A percentile compares a stretch with the other conserved stretches of the same genome.
These are phyloP conservation scores for Coracopsis vasa DNA, from an alignment of 2,113 vertebrate species.

Conservation along the genomic window DNA sequence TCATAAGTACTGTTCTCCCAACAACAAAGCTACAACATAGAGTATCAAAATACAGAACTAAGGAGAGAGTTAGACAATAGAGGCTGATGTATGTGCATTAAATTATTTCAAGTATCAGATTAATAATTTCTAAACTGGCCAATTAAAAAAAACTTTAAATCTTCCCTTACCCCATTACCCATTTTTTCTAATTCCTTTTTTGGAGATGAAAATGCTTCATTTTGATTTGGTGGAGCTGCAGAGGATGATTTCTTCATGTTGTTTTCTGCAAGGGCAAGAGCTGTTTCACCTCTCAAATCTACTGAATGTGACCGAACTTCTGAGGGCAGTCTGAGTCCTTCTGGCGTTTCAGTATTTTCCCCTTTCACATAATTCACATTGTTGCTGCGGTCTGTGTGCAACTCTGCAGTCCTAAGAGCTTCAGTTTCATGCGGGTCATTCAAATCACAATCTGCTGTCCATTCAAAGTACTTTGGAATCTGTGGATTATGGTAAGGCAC, in stretches of 20 bases:
- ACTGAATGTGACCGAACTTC: constrained; percentile 27
- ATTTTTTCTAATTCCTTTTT: constrained; percentile 37
- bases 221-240: neutral
- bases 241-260: neutral
- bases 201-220: neutral
- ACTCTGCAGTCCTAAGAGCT: neutral
- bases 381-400: constrained; percentile 7
- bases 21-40: neutral
- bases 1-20: neutral
- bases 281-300: constrained; percentile 48
- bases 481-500: constrained; percentile 76
- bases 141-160: neutral
- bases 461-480: constrained; percentile 79
- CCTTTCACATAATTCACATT: neutral
- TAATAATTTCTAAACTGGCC: neutral
- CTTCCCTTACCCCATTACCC: constrained; percentile 64
- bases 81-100: neutral
- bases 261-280: constrained; percentile 23
- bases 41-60: neutral
- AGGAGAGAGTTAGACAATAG: neutral
- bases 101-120: neutral
- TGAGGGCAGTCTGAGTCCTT: constrained; percentile 56
- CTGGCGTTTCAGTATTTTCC: constrained; percentile 41
- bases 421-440: constrained; percentile 14
- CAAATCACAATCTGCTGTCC: constrained; percentile 63